These are phyloP conservation scores for Hyposoter didymator DNA, from an alignment of 2,888 invertebrate species.

Conservation along the genomic window DNA sequence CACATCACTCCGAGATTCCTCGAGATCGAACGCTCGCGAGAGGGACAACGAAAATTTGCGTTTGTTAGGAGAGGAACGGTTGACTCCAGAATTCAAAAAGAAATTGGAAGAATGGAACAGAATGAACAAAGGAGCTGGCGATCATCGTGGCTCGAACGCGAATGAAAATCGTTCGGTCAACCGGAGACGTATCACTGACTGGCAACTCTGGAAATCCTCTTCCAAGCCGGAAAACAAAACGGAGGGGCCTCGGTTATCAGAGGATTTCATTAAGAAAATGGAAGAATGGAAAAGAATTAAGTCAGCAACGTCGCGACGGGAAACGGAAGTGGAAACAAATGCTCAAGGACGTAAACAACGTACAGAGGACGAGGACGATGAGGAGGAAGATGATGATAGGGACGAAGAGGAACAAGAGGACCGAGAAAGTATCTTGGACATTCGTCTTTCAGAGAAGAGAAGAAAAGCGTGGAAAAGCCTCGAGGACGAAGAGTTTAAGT, in stretches of 20 bases:
- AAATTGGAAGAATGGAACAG: conserved; percentile 95
- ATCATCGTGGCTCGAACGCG: conserved; percentile 69
- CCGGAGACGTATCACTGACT: conserved; percentile 86
- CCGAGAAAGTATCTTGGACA: conserved; percentile 77
- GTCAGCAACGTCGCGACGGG: conserved; percentile 86
- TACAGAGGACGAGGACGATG: conserved; percentile 72
- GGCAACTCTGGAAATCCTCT: conserved; percentile 87
- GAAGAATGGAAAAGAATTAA: conserved; percentile 94
- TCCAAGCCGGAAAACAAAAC: conserved; percentile 73
- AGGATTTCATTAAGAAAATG: conserved; percentile 93
- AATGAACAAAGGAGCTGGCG: conserved; percentile 85
- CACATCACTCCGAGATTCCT: conserved; percentile 45
- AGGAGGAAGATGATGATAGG: conserved; percentile 59
- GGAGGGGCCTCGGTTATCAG: conserved; percentile 77
- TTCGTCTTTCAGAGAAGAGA: conserved; percentile 66
- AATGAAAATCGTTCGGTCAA: conserved; percentile 73
- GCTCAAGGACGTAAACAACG: conserved; percentile 69
- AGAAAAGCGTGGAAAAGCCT: conserved; percentile 73
- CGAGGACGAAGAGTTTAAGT: conserved; percentile 85
- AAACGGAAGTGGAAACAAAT: conserved; percentile 85
- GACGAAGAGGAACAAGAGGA: conserved; percentile 51
- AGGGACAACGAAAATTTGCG: conserved; percentile 74
- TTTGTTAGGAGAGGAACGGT: conserved; percentile 87
- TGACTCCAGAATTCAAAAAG: conserved; percentile 92
- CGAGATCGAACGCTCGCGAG: conserved; percentile 62